Conservation (phyloP, 2,113 vertebrate species). For the Sylvicapra grimmia region DNA sequence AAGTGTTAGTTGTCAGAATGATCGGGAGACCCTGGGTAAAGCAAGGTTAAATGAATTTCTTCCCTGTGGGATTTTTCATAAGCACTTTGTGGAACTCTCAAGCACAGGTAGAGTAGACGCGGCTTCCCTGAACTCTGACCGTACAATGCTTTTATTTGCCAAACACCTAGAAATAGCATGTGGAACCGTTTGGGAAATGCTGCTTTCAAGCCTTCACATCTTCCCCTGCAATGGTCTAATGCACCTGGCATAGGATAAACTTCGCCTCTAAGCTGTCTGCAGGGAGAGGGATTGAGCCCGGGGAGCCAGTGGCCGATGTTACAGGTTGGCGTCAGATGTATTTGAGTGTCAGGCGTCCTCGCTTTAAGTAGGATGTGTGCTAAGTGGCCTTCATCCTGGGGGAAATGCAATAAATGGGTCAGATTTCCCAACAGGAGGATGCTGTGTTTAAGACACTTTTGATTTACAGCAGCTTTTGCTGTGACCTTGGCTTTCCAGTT, state of each 20-base stretch:
- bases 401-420: slow-evolving; percentile 48
- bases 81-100: not conserved
- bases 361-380: not conserved
- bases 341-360: not conserved
- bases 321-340: not conserved
- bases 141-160: not conserved
- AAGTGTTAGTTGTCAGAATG: not conserved
- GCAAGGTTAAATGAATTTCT: not conserved
- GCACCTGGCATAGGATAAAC: not conserved
- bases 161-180: not conserved
- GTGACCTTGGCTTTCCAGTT: slow-evolving; percentile 76
- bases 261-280: not conserved
- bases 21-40: not conserved
- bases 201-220: not conserved
- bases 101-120: fast-evolving
- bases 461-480: slow-evolving; percentile 75
- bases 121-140: not conserved
- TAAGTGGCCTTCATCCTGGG: not conserved
- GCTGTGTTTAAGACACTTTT: slow-evolving; percentile 67
- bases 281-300: not conserved
- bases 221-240: not conserved
- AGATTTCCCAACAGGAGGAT: slow-evolving; percentile 74
- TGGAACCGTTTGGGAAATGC: not conserved
- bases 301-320: fast-evolving
- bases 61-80: not conserved